These are phyloP conservation scores for Myanophis thanlyinensis DNA, from an alignment of 2,113 vertebrate species.

Conservation along the genomic window DNA sequence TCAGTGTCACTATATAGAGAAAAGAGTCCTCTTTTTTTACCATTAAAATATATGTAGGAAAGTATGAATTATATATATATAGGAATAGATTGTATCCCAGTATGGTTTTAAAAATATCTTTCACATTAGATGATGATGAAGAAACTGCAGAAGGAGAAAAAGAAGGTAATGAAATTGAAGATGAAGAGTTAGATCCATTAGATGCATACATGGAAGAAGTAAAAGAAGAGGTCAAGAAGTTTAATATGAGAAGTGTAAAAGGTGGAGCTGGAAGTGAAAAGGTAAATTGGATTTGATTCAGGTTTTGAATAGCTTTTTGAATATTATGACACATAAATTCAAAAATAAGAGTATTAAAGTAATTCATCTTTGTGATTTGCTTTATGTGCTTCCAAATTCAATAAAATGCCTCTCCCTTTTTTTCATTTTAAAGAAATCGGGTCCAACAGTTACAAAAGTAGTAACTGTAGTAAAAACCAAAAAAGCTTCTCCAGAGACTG, in stretches of 20 bases:
- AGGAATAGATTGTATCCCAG: background rate
- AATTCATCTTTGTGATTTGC: fast-evolving
- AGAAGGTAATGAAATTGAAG: constrained; percentile 78
- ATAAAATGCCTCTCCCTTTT: background rate
- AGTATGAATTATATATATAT: background rate
- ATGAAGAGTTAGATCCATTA: constrained; percentile 90
- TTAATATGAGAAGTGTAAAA: constrained; percentile 93
- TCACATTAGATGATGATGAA: constrained; percentile 75
- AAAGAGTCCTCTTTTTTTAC: background rate
- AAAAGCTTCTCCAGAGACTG: constrained; percentile 79
- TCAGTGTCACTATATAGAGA: background rate
- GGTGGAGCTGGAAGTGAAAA: constrained; percentile 88
- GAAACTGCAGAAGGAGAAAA: constrained; percentile 79
- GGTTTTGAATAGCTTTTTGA: background rate
- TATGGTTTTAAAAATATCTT: constrained; percentile 3
- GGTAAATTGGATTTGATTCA: constrained; percentile 68
- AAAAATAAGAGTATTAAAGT: background rate
- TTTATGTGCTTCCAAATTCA: background rate
- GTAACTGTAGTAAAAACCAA: constrained; percentile 94
- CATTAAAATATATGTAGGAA: background rate
- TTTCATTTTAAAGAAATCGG: constrained; percentile 79
- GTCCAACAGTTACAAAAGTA: constrained; percentile 91
- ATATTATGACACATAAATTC: background rate
- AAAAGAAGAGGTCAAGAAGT: constrained; percentile 98
- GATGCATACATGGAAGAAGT: constrained; percentile 99